Evolutionary conservation across 1,140 invertebrate genomes (phyloP), one percentile per base, ranked within the genome.

Genomic region (Drosophila kikkawai): DNA sequence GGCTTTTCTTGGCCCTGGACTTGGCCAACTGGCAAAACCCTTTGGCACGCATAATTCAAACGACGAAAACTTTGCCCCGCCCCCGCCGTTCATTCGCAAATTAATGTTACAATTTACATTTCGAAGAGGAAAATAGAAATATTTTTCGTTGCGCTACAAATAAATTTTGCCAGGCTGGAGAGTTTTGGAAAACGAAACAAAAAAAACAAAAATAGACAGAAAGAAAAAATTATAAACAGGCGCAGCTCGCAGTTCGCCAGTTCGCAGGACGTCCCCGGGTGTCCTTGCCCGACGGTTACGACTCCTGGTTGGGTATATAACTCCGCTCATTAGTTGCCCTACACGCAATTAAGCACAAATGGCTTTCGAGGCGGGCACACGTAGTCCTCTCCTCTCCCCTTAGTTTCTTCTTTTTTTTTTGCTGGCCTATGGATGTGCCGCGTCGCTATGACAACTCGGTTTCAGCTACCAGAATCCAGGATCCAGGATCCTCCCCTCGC

Each of bases 321-420:
- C 85, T 90, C 75, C 79, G 85, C 85, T 88, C 85, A 88, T 88
- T 88, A 88, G 85, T 88, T 90, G 85, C 81, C 85, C 85, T 90
- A 88, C 85, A 90, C 85, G 85, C 85, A 88, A 88, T 88, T 88
- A 90, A 85, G 85, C 85, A 88, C 85, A 88, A 88, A 88, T 90
- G 85, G 85, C 85, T 88, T 88, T 88, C 76, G 78, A 88, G 84
- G 83, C 83, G 76, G 67, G 64, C 82, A 80, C 69, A 80, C 82
- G 82, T 73, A 80, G 42, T 22, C 34, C 34, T 9, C 53, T 22
- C 4, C 13, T 7, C 22, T 26, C n/a, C 12, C 15, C 4, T 15
- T 9, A 19, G 11, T 19, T 34, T 50, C n/a, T 50, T 17, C 8
- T 17, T 17, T 17, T 12, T 51, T 26, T 26, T 26, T 11, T 12